These are phyloP conservation scores for Hiodon tergisus DNA, from an alignment of 2,113 vertebrate genomes.

Conservation along the genomic window DNA sequence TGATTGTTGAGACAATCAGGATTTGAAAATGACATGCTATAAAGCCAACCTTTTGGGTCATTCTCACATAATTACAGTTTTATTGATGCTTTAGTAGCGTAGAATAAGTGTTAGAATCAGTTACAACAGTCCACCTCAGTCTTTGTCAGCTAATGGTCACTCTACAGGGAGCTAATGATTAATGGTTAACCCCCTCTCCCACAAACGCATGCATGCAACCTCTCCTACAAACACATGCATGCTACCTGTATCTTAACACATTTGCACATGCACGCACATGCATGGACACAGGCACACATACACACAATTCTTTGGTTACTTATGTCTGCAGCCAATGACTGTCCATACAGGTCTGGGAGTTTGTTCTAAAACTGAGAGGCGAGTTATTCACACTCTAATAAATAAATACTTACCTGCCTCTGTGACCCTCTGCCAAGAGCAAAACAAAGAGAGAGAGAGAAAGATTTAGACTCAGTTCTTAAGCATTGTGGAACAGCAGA, in stretches of 20 bases:
- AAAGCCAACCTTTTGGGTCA: neutral
- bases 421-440: slow-evolving; percentile 50
- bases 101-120: too few species aligned
- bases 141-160: too few species aligned
- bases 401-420: slow-evolving; percentile 63
- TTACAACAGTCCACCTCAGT: too few species aligned
- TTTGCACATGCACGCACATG: too few species aligned
- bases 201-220: too few species aligned
- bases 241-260: too few species aligned
- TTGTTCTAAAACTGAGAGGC: neutral
- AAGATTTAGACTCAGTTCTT: neutral
- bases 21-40: neutral
- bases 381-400: neutral
- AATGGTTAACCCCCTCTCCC: neutral
- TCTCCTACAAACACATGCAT: too few species aligned
- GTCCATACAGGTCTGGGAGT: slow-evolving; percentile 29
- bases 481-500: too few species aligned
- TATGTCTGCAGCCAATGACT: slow-evolving; percentile 38
- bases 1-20: neutral
- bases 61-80: neutral
- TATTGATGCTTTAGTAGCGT: neutral
- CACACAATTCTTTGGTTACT: neutral
- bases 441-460: slow-evolving; percentile 26
- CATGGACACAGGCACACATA: too few species aligned
- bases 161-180: neutral